phyloP scores from a whole-genome alignment of 2,888 invertebrate species.

The Anagyrus pseudococci region DNA sequence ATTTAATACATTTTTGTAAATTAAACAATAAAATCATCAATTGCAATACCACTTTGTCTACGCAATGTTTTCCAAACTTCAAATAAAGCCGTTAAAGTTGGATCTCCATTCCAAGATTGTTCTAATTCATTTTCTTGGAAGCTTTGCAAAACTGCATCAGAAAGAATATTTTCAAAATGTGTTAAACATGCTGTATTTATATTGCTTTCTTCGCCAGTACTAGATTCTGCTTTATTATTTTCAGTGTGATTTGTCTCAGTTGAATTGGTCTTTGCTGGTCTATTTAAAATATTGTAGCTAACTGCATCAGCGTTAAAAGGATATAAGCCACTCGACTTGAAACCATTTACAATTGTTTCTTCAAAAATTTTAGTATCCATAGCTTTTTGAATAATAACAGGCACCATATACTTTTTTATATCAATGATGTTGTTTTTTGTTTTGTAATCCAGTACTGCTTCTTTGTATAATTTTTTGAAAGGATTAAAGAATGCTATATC shows the following conservation, averaged over 20 bases:
- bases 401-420: slow-evolving; percentile 15
- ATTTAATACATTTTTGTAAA: too few species aligned
- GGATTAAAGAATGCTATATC: slow-evolving; percentile 20
- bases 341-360: slow-evolving; percentile 1
- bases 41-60: neutral
- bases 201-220: neutral
- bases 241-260: neutral
- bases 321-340: neutral
- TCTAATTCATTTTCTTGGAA: neutral
- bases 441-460: neutral
- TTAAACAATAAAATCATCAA: too few species aligned
- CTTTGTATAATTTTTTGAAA: slow-evolving; percentile 13
- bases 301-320: slow-evolving; percentile 2
- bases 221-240: neutral
- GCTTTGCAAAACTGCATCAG: neutral
- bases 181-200: too few species aligned
- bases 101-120: neutral
- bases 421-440: slow-evolving; percentile 4
- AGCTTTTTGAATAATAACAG: slow-evolving; percentile 1
- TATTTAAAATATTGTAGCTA: slow-evolving; percentile 4
- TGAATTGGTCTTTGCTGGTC: neutral
- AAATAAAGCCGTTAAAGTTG: neutral
- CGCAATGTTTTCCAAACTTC: neutral
- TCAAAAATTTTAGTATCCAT: neutral
- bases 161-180: neutral